Base-by-base conservation (phyloP, 1,140 invertebrate species). In the Bathynomus jamesi region DNA sequence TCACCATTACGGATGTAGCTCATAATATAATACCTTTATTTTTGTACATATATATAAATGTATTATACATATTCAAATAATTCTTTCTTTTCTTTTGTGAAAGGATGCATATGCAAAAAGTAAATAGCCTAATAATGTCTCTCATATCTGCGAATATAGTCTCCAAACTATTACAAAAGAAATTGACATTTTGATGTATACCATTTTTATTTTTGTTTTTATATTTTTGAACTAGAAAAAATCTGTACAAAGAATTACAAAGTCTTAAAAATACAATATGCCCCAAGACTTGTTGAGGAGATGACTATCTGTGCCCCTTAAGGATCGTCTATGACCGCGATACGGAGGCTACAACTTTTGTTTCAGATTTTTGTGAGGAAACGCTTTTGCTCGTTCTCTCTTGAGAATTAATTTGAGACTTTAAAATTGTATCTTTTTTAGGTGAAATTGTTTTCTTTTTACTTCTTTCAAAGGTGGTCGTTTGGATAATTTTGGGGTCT, bases 241-340 rank as follows among this genome's bases (percentile, higher is more conserved):
- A 53, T 53, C 40, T 53, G 40, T 53, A 53, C 40, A 53, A 53
- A 53, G 40, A 53, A 53, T 17, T 53, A 53, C 40, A 53, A 53
- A 53, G 40, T 53, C 40, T 53, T 53, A 53, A 53, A 53, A 53
- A 53, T 53, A 53, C 21, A 53, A 53, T 53, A 53, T 53, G 40
- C 40, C 40, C 40, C 40, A 53, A 53, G 40, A 53, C 40, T 53
- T 53, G 40, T 53, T 53, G 40, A 53, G 40, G 40, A 53, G 40
- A 53, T 53, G 40, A 53, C 40, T 53, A 53, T 53, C 40, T 53
- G 21, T n/a, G 40, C 40, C 40, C 40, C 40, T 53, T 17, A 53
- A 53, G 11, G 21, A 53, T 53, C 40, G 21, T 21, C 40, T 53
- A 53, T 53, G 40, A 53, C 40, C 21, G 13, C 21, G 40, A 53